Evolutionary conservation across 2,113 vertebrate genomes (phyloP).

Genomic region (Xenopus tropicalis): DNA sequence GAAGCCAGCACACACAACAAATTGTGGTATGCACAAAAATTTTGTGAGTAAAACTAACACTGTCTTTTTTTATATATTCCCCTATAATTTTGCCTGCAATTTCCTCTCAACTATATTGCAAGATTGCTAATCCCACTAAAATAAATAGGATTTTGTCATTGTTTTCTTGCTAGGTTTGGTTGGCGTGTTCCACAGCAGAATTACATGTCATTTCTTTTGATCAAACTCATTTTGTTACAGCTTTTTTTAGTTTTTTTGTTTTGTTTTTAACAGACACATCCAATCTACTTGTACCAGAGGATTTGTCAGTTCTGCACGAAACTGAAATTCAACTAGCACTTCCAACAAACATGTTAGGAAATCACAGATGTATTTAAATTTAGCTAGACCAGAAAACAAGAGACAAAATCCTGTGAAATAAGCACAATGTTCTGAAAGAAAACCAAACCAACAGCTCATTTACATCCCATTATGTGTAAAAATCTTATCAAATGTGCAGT

Average conservation of each 20-base stretch:
- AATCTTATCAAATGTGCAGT: no score
- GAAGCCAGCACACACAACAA: no score
- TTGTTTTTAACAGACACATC: not conserved
- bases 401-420: no score
- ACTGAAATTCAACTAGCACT: no score
- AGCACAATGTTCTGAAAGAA: no score
- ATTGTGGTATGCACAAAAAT: slow-evolving; percentile 12
- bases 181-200: not conserved
- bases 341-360: not conserved
- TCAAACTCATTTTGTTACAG: not conserved
- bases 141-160: not conserved
- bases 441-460: no score
- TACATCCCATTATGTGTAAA: no score
- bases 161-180: not conserved
- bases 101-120: not conserved
- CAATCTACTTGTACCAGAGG: not conserved
- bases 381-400: not conserved
- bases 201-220: not conserved
- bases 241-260: not conserved
- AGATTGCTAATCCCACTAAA: not conserved
- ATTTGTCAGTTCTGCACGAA: no score
- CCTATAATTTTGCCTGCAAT: not conserved
- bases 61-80: not conserved
- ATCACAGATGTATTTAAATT: not conserved
- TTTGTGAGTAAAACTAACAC: not conserved